phyloP scores from a whole-genome alignment of 2,113 vertebrate species.

The Pelvicachromis taeniatus region DNA sequence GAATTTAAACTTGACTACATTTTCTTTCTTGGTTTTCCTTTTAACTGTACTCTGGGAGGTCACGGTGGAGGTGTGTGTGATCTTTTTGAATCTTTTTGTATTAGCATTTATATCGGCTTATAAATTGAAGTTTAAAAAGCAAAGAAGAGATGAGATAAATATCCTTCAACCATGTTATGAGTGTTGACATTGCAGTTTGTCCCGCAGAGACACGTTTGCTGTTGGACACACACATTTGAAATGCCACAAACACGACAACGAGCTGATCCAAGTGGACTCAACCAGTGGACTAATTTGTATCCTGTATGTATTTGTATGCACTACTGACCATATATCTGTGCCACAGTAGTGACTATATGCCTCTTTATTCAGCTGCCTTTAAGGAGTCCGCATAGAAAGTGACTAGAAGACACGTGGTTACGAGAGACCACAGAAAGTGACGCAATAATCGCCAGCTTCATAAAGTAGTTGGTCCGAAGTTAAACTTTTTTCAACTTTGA shows the following conservation, averaged over 20 bases:
- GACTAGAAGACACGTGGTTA: background rate
- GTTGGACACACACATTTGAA: background rate
- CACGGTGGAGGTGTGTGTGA: background rate
- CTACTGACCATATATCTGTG: background rate
- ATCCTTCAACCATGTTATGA: background rate
- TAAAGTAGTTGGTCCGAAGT: accelerated
- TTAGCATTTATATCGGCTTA: accelerated
- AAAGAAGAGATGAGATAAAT: accelerated
- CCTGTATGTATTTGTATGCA: background rate
- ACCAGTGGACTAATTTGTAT: background rate
- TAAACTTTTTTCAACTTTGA: background rate
- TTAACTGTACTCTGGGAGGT: background rate
- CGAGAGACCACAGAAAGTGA: background rate
- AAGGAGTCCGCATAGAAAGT: accelerated
- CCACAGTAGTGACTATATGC: background rate
- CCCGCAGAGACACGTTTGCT: background rate
- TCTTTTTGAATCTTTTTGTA: background rate
- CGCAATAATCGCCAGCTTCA: background rate
- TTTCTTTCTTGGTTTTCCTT: background rate
- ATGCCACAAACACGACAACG: background rate
- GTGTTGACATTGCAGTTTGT: background rate
- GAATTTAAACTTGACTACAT: conserved; percentile 36
- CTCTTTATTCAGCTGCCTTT: background rate
- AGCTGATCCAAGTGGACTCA: background rate
- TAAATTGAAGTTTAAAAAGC: background rate